These are phyloP conservation scores for Hedya salicella DNA, from an alignment of 2,888 invertebrate genomes.

Conservation along the genomic window DNA sequence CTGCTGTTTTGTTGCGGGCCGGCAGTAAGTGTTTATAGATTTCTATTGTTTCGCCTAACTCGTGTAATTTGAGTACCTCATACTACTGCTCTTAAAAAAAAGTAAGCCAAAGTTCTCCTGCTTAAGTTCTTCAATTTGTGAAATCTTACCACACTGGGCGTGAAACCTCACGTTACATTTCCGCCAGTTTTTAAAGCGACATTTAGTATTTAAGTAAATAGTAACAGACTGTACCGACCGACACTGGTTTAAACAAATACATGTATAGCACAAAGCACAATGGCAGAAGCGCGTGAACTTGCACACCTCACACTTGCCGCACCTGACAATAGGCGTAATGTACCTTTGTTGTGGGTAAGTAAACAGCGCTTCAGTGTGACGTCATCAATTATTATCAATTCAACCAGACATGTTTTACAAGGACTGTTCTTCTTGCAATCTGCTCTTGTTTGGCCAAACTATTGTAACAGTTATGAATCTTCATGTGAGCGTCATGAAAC, in stretches of 20 bases:
- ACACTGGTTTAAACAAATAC: neutral
- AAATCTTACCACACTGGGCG: no score
- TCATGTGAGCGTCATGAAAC: no score
- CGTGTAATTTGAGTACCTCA: no score
- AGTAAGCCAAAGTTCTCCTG: no score
- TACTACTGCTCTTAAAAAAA: no score
- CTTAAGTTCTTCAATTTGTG: no score
- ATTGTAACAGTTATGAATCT: neutral
- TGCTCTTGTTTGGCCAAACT: neutral
- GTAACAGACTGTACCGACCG: slow-evolving; percentile 42
- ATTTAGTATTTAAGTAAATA: slow-evolving; percentile 54
- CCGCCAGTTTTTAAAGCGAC: neutral
- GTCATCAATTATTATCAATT: slow-evolving; percentile 27
- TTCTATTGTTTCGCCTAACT: no score
- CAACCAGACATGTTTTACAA: slow-evolving; percentile 1
- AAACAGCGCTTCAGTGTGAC: slow-evolving; percentile 37
- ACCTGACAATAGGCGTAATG: slow-evolving; percentile 52
- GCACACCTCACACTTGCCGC: slow-evolving; percentile 39
- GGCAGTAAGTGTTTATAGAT: no score
- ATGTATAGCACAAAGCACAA: slow-evolving; percentile 51
- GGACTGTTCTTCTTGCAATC: neutral
- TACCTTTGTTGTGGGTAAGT: slow-evolving; percentile 43
- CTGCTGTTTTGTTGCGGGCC: no score
- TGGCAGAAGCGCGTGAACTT: slow-evolving; percentile 52
- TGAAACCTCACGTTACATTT: no score